Base-by-base conservation (phyloP, 2,888 invertebrate species). In the Zonitis immaculata region DNA sequence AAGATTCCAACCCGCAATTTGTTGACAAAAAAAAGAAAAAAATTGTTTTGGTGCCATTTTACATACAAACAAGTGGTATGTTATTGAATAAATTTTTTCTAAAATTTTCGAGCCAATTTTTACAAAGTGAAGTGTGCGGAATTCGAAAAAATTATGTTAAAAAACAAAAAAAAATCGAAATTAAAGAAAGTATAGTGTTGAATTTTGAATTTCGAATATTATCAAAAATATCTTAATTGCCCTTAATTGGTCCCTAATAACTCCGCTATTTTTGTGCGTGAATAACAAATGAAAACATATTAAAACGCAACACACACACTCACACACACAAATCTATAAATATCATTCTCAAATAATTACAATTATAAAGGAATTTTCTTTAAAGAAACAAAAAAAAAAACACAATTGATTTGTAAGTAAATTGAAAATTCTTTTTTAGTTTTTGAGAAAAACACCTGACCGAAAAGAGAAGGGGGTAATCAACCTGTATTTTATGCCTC, bases 391-490 rank as follows among this genome's bases (percentile, higher is more conserved):
- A n/a, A n/a, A n/a, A n/a, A n/a, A n/a, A n/a, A n/a, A n/a, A n/a
- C n/a, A n/a, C n/a, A n/a, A n/a, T n/a, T n/a, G n/a, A n/a, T n/a
- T n/a, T n/a, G n/a, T n/a, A n/a, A n/a, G n/a, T n/a, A n/a, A n/a
- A n/a, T n/a, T n/a, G n/a, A n/a, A n/a, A n/a, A n/a, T n/a, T n/a
- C n/a, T n/a, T n/a, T n/a, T n/a, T n/a, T n/a, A n/a, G n/a, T n/a
- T n/a, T 14, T 6, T 28, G 47, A 30, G 44, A 44, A 48, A 42
- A 43, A 47, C 18, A 47, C 27, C 22, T 47, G 42, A 47, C 48
- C 45, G 44, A 22, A 47, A 49, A 42, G 49, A 54, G 52, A 51
- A 47, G 52, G 52, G 47, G 57, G 49, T 43, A 53, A 47, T 49
- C 44, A 42, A 44, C 14, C 35, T 35, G 35, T 35, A 16, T n/a